Evolutionary conservation across 2,888 invertebrate species (phyloP), one percentile per base, ranked within the genome.

Genomic region (Troides oblongomaculatus): DNA sequence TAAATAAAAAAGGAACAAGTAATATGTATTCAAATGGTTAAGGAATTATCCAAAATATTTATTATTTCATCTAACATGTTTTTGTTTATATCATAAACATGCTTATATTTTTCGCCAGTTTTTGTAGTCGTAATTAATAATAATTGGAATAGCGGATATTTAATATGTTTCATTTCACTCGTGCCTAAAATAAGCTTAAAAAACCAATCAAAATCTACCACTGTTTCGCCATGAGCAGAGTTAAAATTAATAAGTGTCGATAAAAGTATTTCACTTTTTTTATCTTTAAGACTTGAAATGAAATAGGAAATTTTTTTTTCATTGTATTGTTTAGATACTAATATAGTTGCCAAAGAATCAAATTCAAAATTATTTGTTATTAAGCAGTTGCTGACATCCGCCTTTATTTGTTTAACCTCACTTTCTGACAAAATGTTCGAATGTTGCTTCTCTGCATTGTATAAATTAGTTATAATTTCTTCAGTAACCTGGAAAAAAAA

Each of bases 171-270:
- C 36, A 87, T 72, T 73, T 85, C 83, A 76, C 87, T 87, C 50
- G 85, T 85, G 17, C 89, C 89, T 50, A 84, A 72, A 53, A 88
- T 76, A 61, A 81, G 73, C 77, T 88, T 88, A 3, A 87, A 69
- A 57, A 77, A 64, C 89, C 89, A 89, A 73, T 87, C 81, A 77
- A 84, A 84, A 70, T 81, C 75, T 30, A 73, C 72, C 12, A 87
- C 53, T 39, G 77, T 81, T 74, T 87, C 83, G 70, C 87, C 84
- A 74, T 78, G 76, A 23, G 46, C 70, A 75, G 83, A 82, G 64
- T 82, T 84, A 62, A 81, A 77, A 57, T 81, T 74, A 70, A 79
- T 74, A 2, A 87, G 72, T 56, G 78, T 76, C 58, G 78, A 74
- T 71, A 78, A 74, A 8, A 87, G 71, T 46, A 87, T 53, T 71